A percentile compares a stretch with the other conserved stretches of the same genome.
These are phyloP conservation scores for Anhinga anhinga DNA, from an alignment of 2,113 vertebrate genomes.

Conservation along the genomic window DNA sequence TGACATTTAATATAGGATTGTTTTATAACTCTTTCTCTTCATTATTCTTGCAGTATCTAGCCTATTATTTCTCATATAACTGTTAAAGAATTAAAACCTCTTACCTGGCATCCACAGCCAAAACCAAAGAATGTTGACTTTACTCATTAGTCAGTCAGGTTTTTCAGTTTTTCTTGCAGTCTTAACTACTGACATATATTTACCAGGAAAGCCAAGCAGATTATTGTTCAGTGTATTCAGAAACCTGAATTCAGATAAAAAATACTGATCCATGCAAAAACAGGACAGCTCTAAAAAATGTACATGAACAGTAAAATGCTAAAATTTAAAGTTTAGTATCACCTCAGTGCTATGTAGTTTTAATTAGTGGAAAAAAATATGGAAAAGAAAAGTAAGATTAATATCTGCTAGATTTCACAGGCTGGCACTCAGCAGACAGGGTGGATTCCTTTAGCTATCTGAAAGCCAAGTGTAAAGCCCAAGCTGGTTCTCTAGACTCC, in stretches of 20 bases:
- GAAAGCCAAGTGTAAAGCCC: neutral
- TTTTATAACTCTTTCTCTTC: neutral
- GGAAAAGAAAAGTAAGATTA: neutral
- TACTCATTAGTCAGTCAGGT: neutral
- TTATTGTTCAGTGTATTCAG: neutral
- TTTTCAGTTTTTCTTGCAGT: neutral
- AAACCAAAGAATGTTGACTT: neutral
- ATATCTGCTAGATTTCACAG: neutral
- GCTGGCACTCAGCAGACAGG: neutral
- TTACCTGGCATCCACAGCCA: neutral
- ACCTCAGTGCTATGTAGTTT: neutral
- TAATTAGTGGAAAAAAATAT: neutral
- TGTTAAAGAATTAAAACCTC: neutral
- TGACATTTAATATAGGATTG: constrained; percentile 1
- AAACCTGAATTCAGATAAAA: neutral
- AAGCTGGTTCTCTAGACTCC: neutral
- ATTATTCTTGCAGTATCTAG: neutral
- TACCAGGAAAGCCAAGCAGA: neutral
- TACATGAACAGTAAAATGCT: neutral
- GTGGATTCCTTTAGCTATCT: neutral
- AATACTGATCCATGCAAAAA: neutral
- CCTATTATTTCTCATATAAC: constrained; percentile 3
- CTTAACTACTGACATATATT: neutral
- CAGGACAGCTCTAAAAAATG: neutral
- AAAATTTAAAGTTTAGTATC: neutral